Base-by-base conservation (phyloP, 2,888 invertebrate genomes). In the Hemistola chrysoprasaria region DNA sequence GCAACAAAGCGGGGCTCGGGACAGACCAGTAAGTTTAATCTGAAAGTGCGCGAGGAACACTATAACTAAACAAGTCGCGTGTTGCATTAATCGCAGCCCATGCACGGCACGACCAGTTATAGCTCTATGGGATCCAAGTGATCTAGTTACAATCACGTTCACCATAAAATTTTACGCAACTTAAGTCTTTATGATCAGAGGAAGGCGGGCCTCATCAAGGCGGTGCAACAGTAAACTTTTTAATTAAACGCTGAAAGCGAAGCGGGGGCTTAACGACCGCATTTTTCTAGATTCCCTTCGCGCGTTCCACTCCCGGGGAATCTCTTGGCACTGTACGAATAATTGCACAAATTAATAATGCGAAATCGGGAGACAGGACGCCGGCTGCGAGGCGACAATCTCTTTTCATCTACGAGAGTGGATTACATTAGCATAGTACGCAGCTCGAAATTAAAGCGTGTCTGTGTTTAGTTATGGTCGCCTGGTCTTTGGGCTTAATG, bases 331-430 rank as follows among this genome's bases (percentile, higher is more conserved):
- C 62, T 65, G 73, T 64, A 68, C 68, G 72, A 82, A 74, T 83
- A 81, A 84, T 83, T 77, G 77, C 71, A 63, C 61, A 68, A 79
- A 84, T 84, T 84, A 80, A 83, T 80, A 78, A 79, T 68, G 65
- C 68, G 59, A 70, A 75, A 78, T 80, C 71, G 68, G 65, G 62
- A 65, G 70, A 70, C 59, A 48, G 52, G 37, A 40, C 38, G 46
- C 40, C 50, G 45, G 44, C 47, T 53, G 54, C 62, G 48, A 16
- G 16, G 53, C 55, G 50, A 59, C 35, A 53, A 33, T 54, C 66
- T 69, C 63, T 68, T 70, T 67, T 66, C 65, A 65, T 70, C 61
- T 59, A 51, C 64, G 38, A 62, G 65, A 70, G 57, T 70, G 68
- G 59, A 72, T 66, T 66, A 61, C 65, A 69, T 72, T 71, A 64